Evolutionary conservation across 2,888 invertebrate species (phyloP).

Genomic region (Tenthredo livida): DNA sequence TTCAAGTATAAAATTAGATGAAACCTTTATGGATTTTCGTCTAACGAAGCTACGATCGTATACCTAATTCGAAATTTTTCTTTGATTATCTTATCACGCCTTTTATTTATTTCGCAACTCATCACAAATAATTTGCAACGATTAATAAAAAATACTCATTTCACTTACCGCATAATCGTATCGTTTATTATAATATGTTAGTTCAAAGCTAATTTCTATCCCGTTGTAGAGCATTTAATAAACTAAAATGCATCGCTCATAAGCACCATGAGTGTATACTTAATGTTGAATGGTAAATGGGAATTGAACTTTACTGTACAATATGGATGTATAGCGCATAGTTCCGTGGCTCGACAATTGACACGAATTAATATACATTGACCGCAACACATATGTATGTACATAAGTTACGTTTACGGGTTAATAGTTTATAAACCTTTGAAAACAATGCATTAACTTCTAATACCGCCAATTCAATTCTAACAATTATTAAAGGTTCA

Average conservation of each 20-base stretch:
- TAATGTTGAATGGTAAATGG: constrained; percentile 23
- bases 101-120: background rate
- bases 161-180: background rate
- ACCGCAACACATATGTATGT: background rate
- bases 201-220: background rate
- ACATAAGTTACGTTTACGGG: background rate
- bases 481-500: background rate
- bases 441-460: background rate
- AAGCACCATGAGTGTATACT: background rate
- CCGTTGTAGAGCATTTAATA: background rate
- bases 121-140: background rate
- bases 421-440: constrained; percentile 1
- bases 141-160: background rate
- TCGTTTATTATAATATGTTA: background rate
- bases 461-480: background rate
- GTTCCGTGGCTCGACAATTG: constrained; percentile 37
- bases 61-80: no score
- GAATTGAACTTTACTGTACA: constrained; percentile 20
- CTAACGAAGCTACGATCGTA: no score
- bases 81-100: no score
- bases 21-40: no score
- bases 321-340: background rate
- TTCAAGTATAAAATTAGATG: no score
- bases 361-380: constrained; percentile 45
- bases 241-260: background rate